Percentiles rank a stretch among this genome's conserved stretches.
Conservation (phyloP, 2,797 vertebrate genomes). For the Erithacus rubecula region DNA sequence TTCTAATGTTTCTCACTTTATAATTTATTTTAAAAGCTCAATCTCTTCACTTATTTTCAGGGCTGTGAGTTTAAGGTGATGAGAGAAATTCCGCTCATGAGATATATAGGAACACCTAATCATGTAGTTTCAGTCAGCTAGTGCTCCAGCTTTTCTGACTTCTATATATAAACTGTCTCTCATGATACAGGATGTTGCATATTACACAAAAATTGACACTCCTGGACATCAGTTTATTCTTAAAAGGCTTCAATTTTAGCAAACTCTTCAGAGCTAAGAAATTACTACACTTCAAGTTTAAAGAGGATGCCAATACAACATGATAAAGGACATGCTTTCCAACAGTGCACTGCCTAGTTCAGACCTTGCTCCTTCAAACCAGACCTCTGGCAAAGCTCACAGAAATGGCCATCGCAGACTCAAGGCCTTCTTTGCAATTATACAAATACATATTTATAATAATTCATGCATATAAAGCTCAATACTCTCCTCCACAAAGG, state of each 20-base stretch:
- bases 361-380: background rate
- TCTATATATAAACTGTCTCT: background rate
- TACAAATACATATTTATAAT: background rate
- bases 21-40: background rate
- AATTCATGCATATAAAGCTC: background rate
- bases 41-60: background rate
- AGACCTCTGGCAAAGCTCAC: background rate
- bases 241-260: background rate
- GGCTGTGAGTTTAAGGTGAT: background rate
- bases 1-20: background rate
- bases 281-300: background rate
- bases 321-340: background rate
- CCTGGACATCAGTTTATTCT: background rate
- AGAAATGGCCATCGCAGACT: background rate
- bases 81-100: background rate
- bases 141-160: background rate
- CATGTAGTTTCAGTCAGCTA: background rate
- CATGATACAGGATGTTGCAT: fast-evolving
- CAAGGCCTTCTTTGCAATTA: background rate
- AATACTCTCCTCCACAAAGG: background rate
- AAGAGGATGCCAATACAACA: background rate
- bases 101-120: background rate
- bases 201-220: background rate
- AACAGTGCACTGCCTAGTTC: background rate
- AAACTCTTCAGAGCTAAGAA: background rate